Conservation (phyloP, 2,888 invertebrate species). For the Drosophila peninsularis region DNA sequence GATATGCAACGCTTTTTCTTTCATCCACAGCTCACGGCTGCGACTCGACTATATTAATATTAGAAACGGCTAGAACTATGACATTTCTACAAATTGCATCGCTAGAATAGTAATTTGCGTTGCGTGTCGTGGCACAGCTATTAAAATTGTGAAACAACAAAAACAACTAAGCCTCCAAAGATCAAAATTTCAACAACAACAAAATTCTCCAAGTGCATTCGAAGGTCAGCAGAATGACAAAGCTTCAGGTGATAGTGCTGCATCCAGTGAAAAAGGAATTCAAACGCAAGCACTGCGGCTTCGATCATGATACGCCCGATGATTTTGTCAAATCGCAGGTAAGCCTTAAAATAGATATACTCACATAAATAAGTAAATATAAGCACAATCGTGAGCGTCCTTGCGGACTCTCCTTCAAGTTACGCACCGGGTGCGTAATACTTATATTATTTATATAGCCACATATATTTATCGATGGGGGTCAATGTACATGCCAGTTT, state of each 20-base stretch:
- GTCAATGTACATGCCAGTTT: conserved; percentile 13
- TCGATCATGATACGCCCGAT: conserved; percentile 83
- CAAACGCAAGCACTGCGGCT: conserved; percentile 81
- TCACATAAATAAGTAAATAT: background rate
- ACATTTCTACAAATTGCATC: background rate
- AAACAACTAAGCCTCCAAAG: background rate
- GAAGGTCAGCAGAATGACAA: conserved; percentile 64
- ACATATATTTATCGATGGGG: conserved; percentile 3
- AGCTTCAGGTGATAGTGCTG: conserved; percentile 74
- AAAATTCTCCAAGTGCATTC: background rate
- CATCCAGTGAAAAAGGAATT: conserved; percentile 83
- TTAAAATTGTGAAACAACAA: conserved; percentile 16
- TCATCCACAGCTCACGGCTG: background rate
- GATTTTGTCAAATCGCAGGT: conserved; percentile 85
- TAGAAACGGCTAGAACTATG: conserved; percentile 30
- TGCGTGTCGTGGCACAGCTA: conserved; percentile 26
- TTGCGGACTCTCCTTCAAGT: conserved; percentile 20
- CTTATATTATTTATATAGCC: conserved; percentile 11
- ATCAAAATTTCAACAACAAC: background rate
- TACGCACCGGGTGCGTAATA: conserved; percentile 35
- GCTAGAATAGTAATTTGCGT: conserved; percentile 21
- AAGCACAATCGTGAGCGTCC: background rate
- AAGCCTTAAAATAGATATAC: conserved; percentile 35
- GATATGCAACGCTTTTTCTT: background rate
- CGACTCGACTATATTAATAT: background rate